Base-by-base conservation (phyloP, 1,140 invertebrate genomes). In the Drosophila nebulosa region DNA sequence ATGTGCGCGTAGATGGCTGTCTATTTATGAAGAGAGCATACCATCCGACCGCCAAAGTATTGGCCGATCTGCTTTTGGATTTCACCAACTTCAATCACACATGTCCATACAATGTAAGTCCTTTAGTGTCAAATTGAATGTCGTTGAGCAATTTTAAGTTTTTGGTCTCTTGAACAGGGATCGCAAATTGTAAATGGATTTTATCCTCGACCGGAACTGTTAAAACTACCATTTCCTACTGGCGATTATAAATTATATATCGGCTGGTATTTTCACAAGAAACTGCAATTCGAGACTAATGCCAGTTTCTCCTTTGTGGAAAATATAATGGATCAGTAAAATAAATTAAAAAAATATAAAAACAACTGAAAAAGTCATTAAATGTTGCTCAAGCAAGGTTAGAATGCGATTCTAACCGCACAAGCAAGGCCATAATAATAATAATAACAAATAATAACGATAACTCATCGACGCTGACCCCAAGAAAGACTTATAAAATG, bases 61-160 rank as follows among this genome's bases (percentile, higher is more conserved):
- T 55, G n/a, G 5, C 3, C 14, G 14, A 4, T 4, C 4, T 55
- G 24, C 0, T 55, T 55, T 0, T 4, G n/a, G 24, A 14, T n/a
- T 55, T 55, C 7, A 26, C 52, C 2, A 55, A 55, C n/a, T 55
- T 55, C 4, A 55, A 55, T 55, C 26, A 55, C 14, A 26, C 52
- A n/a, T 55, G 52, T 55, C 26, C 52, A 4, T 55, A 55, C 22
- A 30, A 22, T 9, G 52, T 55, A 16, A 55, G 12, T 9, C 14
- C 2, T 39, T n/a, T n/a, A 0, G 26, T 6, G 5, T 27, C 5
- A 27, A 27, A 6, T 27, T 27, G 6, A 27, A 27, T 27, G 7
- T 27, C 3, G 4, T 27, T 27, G 5, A 27, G 1, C 4, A 6
- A 27, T 6, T 27, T 27, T 27, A 7, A 27, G 26, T 6, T 27